phyloP scores from a whole-genome alignment of 2,113 vertebrate genomes.

The Cebus imitator region DNA sequence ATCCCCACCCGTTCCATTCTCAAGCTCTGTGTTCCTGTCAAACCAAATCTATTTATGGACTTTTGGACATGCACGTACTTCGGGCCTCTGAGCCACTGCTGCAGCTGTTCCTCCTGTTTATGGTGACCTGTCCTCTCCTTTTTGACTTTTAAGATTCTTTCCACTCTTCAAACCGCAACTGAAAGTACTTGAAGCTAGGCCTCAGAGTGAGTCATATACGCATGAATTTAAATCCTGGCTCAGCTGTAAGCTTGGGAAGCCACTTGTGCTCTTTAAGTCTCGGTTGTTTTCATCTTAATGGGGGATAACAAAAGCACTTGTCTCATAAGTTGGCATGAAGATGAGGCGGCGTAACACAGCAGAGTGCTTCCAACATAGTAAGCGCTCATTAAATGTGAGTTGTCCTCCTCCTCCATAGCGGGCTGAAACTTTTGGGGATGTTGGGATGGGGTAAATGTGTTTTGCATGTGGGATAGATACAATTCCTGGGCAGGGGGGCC shows the following conservation, averaged over 20 bases:
- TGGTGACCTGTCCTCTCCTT: background rate
- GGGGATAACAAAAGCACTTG: no score
- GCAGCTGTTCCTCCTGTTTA: background rate
- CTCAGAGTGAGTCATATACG: background rate
- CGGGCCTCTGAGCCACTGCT: background rate
- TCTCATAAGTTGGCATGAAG: background rate
- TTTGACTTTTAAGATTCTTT: background rate
- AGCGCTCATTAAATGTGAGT: background rate
- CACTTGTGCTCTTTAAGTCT: background rate
- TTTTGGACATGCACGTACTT: accelerated
- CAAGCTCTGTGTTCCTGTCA: background rate
- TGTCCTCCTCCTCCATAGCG: background rate
- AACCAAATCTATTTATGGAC: background rate
- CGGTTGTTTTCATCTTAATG: background rate
- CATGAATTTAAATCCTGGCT: background rate
- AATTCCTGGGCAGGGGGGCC: background rate
- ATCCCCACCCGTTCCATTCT: background rate
- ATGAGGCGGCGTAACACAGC: background rate
- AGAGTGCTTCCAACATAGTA: background rate
- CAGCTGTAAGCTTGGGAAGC: background rate
- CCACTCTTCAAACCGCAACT: background rate
- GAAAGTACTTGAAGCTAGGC: no score
- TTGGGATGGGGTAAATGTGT: background rate
- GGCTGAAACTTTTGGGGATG: background rate
- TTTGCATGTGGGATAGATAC: background rate